Evolutionary conservation across 2,888 invertebrate genomes (phyloP), one percentile per base, ranked within the genome.

Genomic region (Drosophila recens): DNA sequence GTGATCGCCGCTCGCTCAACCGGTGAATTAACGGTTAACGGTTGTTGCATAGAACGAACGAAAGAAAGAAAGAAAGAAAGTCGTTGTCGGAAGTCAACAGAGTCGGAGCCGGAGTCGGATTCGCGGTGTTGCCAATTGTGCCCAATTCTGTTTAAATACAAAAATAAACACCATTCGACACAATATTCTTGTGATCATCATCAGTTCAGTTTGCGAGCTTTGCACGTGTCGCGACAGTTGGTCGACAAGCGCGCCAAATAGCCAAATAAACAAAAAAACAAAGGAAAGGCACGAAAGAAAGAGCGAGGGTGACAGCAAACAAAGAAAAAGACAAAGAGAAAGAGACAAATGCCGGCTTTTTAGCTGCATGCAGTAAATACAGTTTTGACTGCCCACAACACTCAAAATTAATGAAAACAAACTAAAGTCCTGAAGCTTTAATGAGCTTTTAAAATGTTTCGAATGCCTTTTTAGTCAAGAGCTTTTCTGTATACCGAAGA

Each of bases 11-110:
- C 58, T 74, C 45, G 56, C 23, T 56, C 56, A 48, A 58, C 58
- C 58, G 58, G 27, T 58, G 38, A 58, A 72, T 67, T 76, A 75
- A 75, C 75, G 76, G 76, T 62, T 36, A 75, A 75, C 75, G 75
- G 76, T 62, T 36, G n/a, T 36, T 13, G 11, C 5, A n/a, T 43
- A 20, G 15, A 48, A 75, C 63, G 76, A 69, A 76, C 23, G 4
- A 23, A 23, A 1, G 3, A 23, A 75, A 67, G 75, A 69, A 76
- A 77, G 73, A 30, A 57, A 53, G 59, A 49, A 27, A 15, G 30
- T 30, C 11, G 27, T 30, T 11, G 27, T 27, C 46, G 46, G 9
- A 46, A 27, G 49, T 17, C 33, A 33, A n/a, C 49, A 33, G 49
- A 13, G 8, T 46, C 34, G 46, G 40, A 30, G 6, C 8, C 49